Evolutionary conservation across 2,797 vertebrate genomes (phyloP).

Genomic region (Threskiornis aethiopicus): DNA sequence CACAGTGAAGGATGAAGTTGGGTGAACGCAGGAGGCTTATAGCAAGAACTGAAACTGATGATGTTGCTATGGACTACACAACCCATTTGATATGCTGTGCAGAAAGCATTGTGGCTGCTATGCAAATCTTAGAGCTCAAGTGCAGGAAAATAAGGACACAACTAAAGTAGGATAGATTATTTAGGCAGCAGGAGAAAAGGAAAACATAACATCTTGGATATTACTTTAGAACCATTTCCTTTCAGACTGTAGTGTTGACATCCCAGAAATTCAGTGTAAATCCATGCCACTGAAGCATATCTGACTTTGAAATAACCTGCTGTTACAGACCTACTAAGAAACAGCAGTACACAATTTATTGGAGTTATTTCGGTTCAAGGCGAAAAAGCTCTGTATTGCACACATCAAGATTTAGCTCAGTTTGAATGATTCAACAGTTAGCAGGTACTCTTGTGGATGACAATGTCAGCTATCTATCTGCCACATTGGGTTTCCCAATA

Average conservation of each 20-base stretch:
- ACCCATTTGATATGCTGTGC: background rate
- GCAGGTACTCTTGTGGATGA: background rate
- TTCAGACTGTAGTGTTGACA: background rate
- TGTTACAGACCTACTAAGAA: background rate
- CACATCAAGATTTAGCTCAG: background rate
- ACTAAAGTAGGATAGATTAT: background rate
- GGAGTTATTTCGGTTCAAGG: background rate
- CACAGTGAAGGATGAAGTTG: background rate
- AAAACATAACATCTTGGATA: background rate
- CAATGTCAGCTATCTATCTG: background rate
- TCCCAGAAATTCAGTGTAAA: slow-evolving; percentile 3
- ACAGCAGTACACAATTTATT: background rate
- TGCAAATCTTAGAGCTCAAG: slow-evolving; percentile 4
- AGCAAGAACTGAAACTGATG: background rate
- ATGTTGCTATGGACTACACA: background rate
- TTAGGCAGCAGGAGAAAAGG: background rate
- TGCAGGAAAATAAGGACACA: background rate
- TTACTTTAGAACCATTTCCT: background rate
- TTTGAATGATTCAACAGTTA: background rate
- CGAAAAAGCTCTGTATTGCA: background rate
- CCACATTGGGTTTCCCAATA: background rate
- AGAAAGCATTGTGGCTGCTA: background rate
- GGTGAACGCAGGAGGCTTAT: background rate
- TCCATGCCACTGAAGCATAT: background rate
- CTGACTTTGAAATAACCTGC: background rate